Evolutionary conservation across 2,888 invertebrate genomes (phyloP), one percentile per base, ranked within the genome.

Genomic region (Pedicia rivosa): DNA sequence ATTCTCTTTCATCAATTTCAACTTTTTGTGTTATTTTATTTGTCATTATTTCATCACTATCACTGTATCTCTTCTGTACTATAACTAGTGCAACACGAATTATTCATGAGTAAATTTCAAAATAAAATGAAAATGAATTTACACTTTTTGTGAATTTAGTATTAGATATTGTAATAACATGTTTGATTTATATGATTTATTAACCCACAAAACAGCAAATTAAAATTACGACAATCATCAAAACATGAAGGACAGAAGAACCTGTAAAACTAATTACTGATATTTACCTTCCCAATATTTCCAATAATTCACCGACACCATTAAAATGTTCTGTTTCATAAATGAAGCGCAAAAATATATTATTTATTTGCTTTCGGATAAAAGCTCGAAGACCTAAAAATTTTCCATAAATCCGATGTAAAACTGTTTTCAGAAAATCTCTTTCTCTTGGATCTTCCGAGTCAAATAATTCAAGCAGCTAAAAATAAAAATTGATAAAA

Each of bases 251-350:
- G n/a, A n/a, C n/a, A n/a, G n/a, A n/a, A n/a, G n/a, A n/a, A n/a
- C n/a, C n/a, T n/a, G n/a, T n/a, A n/a, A n/a, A n/a, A n/a, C n/a
- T n/a, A n/a, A n/a, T n/a, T n/a, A n/a, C n/a, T n/a, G n/a, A n/a
- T n/a, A n/a, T 49, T 54, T 54, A 77, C 77, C 76, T 78, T 60
- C 94, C 95, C 56, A 95, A 73, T 57, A 95, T 94, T 71, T 95
- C 95, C 55, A 95, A 68, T 51, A 95, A 68, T 63, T 95, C 95
- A 43, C 91, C 92, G 52, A 95, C 90, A 48, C 95, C 95, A 64
- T 95, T 97, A 65, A 92, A 92, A 64, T 88, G 90, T 65, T 95
- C 95, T 50, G 92, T 94, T 72, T 97, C 95, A 68, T 94, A 95
- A 61, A 95, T 92, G 74, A 95, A 95, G 71, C 92, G 88, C 64